phyloP scores from a whole-genome alignment of 2,888 invertebrate species.

The Napeogenes inachia region DNA sequence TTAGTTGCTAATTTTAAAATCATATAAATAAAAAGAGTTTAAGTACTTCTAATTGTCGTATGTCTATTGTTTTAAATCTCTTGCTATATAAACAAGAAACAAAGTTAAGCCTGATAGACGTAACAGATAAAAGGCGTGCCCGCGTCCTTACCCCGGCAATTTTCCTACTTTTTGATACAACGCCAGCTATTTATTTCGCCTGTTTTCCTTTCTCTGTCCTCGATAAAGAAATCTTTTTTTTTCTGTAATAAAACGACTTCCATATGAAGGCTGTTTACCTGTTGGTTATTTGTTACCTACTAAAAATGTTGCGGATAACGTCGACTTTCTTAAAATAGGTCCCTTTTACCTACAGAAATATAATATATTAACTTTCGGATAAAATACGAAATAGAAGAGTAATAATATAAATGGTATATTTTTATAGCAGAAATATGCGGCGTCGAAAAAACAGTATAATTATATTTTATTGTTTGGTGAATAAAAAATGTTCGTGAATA shows the following conservation, averaged over 20 bases:
- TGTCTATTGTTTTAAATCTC: slow-evolving; percentile 40
- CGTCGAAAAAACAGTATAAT: slow-evolving; percentile 12
- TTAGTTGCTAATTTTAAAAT: no score
- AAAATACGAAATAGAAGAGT: no score
- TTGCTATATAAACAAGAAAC: slow-evolving; percentile 53
- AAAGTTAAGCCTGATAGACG: slow-evolving; percentile 61
- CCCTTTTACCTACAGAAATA: no score
- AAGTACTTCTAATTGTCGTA: slow-evolving; percentile 21
- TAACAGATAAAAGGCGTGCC: slow-evolving; percentile 75
- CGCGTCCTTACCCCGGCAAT: slow-evolving; percentile 57
- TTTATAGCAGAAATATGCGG: no score
- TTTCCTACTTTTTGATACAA: slow-evolving; percentile 69
- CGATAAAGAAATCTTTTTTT: slow-evolving; percentile 48
- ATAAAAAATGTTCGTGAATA: slow-evolving; percentile 31
- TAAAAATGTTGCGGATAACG: no score
- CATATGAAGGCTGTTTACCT: slow-evolving; percentile 1
- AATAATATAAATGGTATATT: no score
- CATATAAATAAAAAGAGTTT: no score
- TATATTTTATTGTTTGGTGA: slow-evolving; percentile 14
- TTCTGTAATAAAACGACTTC: background rate
- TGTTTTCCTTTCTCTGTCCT: slow-evolving; percentile 54
- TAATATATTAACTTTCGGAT: no score
- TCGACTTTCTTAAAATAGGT: no score
- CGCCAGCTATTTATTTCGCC: slow-evolving; percentile 70
- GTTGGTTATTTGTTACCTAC: background rate